phyloP scores from a whole-genome alignment of 2,113 vertebrate genomes.

The Coturnix japonica region DNA sequence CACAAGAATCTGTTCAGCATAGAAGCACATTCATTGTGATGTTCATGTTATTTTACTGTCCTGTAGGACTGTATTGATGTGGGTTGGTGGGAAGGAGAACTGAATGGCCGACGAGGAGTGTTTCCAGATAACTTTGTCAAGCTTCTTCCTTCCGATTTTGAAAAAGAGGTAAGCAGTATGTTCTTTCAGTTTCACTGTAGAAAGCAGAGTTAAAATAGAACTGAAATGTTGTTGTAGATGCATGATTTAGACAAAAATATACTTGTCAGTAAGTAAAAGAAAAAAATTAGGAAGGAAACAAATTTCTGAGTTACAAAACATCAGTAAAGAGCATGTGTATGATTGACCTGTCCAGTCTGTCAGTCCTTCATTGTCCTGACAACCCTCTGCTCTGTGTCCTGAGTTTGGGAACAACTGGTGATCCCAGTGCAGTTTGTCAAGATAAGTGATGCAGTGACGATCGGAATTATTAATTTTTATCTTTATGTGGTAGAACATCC shows the following conservation, averaged over 20 bases:
- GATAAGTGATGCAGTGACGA: background rate
- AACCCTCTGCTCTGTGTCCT: background rate
- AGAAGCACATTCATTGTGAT: background rate
- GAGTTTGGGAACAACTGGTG: background rate
- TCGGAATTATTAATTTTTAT: conserved; percentile 38
- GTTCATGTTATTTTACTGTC: conserved; percentile 20
- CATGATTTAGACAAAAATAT: background rate
- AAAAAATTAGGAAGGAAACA: background rate
- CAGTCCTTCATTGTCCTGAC: background rate
- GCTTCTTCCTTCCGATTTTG: conserved; percentile 89
- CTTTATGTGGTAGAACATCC: background rate
- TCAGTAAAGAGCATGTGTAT: background rate
- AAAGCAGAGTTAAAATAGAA: background rate
- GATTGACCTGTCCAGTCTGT: background rate
- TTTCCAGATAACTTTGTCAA: conserved; percentile 99
- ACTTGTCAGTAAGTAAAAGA: background rate
- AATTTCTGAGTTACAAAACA: background rate
- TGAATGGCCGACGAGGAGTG: conserved; percentile 90
- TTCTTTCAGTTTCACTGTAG: background rate
- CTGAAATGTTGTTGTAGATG: background rate
- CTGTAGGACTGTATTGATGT: conserved; percentile 93
- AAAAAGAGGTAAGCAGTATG: conserved; percentile 87
- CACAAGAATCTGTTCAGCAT: background rate
- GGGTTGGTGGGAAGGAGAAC: conserved; percentile 98
- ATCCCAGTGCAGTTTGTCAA: background rate